Evolutionary conservation across 2,888 invertebrate species (phyloP), one percentile per base, ranked within the genome.

Genomic region (Parasteatoda lunata): DNA sequence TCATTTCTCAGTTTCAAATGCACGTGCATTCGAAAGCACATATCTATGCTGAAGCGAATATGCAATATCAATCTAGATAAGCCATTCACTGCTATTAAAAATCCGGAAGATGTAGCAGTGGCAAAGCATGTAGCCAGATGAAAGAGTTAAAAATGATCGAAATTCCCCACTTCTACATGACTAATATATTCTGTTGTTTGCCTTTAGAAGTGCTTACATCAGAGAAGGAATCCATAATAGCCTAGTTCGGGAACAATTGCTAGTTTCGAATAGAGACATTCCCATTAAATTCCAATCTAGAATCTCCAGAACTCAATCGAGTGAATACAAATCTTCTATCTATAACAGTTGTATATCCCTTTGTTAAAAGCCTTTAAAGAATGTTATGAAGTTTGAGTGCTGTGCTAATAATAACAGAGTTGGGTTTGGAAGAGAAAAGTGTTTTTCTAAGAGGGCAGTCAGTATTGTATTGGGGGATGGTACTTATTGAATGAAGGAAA

Each of bases 131-230:
- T 54, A 66, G 49, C 30, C 84, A 76, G 76, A 86, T 76, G 77
- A 81, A 75, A 73, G 85, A 77, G 68, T 15, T 66, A 86, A 86
- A 86, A 86, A 86, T 80, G 85, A 69, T 71, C 69, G 75, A 70
- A 64, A 52, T 66, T 54, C 79, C 30, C 66, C 52, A 52, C 69
- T 79, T 68, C 71, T 76, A 54, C 76, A 80, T 59, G 66, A 77
- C 80, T 77, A 80, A 80, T 80, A 86, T 86, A 86, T 80, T 76
- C 80, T 76, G 65, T 69, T 86, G 80, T 86, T 86, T 86, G 76
- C 85, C 77, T 80, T 86, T 54, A 71, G 80, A 65, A 86, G 85
- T 80, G 66, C 77, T 30, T 30, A 30, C 30, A 30, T 30, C 30
- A 30, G 30, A 30, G 30, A 30, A 30, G 30, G 30, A 30, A 30